Evolutionary conservation across 1,140 invertebrate species (phyloP).

Genomic region (Helicoverpa armigera): DNA sequence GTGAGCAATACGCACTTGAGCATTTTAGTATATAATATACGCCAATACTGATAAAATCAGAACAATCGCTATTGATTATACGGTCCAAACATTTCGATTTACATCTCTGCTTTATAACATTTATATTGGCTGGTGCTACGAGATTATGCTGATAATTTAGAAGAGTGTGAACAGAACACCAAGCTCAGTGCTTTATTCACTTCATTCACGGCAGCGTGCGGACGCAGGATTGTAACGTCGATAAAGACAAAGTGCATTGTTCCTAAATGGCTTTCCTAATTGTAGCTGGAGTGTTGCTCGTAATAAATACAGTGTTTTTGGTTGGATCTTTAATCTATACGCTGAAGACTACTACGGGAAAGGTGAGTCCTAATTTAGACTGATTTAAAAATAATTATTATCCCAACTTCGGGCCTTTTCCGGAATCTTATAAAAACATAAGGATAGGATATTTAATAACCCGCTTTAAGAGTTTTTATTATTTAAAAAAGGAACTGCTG

Average conservation of each 20-base stretch:
- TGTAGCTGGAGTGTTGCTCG: slow-evolving; percentile 45
- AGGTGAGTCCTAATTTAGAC: slow-evolving; percentile 1
- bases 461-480: no score
- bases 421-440: no score
- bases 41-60: slow-evolving; percentile 1
- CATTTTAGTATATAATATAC: neutral
- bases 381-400: neutral
- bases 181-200: neutral
- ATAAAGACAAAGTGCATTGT: neutral
- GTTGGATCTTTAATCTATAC: slow-evolving; percentile 42
- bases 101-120: neutral
- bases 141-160: neutral
- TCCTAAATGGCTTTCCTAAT: slow-evolving; percentile 44
- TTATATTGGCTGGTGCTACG: neutral
- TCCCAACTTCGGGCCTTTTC: no score
- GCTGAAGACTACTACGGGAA: neutral
- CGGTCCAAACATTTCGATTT: neutral
- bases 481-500: no score
- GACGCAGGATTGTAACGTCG: neutral
- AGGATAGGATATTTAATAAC: no score
- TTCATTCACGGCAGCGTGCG: neutral
- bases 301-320: slow-evolving; percentile 55
- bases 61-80: neutral
- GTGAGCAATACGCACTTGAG: neutral
- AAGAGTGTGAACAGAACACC: neutral